Evolutionary conservation across 2,113 vertebrate genomes (phyloP).

Genomic region (Strix uralensis): DNA sequence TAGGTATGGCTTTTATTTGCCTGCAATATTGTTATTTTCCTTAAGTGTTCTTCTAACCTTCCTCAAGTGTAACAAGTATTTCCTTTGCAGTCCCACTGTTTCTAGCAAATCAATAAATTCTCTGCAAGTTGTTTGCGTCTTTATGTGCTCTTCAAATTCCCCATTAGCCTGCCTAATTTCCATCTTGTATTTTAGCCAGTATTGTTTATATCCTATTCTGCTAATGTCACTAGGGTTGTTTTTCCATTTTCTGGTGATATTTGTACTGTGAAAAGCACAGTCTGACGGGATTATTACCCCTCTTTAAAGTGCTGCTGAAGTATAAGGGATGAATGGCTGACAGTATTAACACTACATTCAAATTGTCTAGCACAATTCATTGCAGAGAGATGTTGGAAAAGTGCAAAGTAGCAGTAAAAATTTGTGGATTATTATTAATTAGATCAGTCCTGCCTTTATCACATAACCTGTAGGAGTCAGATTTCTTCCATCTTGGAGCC

Average conservation of each 20-base stretch:
- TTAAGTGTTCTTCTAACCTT: background rate
- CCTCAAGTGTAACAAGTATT: background rate
- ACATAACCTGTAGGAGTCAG: conserved; percentile 13
- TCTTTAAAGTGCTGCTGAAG: background rate
- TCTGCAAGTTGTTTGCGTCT: background rate
- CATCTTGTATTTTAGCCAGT: conserved; percentile 21
- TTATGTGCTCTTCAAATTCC: conserved; percentile 19
- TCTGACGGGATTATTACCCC: background rate
- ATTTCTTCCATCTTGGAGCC: background rate
- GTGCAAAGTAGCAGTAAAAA: background rate
- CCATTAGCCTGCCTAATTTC: conserved; percentile 17
- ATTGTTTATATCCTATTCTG: conserved; percentile 28
- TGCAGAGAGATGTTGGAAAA: background rate
- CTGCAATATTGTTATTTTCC: background rate
- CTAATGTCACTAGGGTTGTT: background rate
- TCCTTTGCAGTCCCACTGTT: background rate
- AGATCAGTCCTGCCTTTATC: background rate
- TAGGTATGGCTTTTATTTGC: background rate
- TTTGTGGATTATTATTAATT: background rate
- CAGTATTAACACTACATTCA: background rate
- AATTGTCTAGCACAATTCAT: background rate
- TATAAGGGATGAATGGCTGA: background rate
- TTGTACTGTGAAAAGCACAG: background rate
- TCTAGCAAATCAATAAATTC: conserved; percentile 14
- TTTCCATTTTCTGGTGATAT: background rate